Conservation (phyloP, 92 coral and sea anemone species). For the Pocillopora meandrina region DNA sequence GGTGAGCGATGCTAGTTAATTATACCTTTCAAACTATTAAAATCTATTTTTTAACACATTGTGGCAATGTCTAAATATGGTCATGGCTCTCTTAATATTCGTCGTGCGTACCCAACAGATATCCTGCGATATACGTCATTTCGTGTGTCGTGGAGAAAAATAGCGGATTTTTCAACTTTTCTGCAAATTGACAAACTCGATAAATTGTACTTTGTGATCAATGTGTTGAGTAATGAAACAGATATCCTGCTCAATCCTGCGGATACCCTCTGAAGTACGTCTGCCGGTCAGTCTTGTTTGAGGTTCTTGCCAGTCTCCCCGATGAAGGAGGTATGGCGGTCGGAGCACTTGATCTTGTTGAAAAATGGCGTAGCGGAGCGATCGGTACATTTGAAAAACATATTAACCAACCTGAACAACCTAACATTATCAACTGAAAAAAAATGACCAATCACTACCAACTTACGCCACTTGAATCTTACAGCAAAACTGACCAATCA, state of each 20-base stretch:
- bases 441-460: too few relatives aligned
- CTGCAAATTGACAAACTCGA: slow-evolving; percentile 26
- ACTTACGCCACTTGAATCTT: too few relatives aligned
- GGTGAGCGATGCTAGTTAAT: slow-evolving; percentile 15
- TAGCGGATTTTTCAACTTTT: slow-evolving; percentile 25
- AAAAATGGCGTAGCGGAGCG: too few relatives aligned
- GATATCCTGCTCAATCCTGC: neutral
- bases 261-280: too few relatives aligned
- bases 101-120: slow-evolving; percentile 18
- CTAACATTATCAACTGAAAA: too few relatives aligned
- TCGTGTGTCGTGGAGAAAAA: slow-evolving; percentile 26
- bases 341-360: too few relatives aligned
- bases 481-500: too few relatives aligned
- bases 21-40: slow-evolving; percentile 19
- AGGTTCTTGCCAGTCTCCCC: too few relatives aligned
- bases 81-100: slow-evolving; percentile 14
- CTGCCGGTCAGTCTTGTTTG: too few relatives aligned
- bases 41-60: neutral
- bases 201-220: neutral
- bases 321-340: too few relatives aligned
- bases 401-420: too few relatives aligned
- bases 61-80: slow-evolving; percentile 29
- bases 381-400: too few relatives aligned
- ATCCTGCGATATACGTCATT: slow-evolving; percentile 18
- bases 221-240: neutral